These are phyloP conservation scores for Sepiola atlantica DNA, from an alignment of 2,888 invertebrate genomes.

Conservation along the genomic window DNA sequence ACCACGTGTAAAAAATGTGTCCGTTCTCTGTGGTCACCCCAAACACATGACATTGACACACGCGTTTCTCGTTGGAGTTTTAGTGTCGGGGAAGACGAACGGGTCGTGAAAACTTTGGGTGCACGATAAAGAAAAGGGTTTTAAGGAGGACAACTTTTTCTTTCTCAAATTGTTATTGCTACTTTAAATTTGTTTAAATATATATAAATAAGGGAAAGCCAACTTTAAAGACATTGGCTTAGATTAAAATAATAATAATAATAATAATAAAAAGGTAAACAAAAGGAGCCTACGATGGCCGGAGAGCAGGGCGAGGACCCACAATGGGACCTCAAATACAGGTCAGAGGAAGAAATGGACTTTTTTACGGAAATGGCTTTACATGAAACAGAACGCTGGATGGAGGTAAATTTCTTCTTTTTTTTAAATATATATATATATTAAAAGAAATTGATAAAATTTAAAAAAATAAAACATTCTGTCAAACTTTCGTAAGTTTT, in stretches of 20 bases:
- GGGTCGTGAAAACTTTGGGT: too few species aligned
- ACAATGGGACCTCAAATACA: slow-evolving; percentile 58
- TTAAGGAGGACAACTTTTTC: not conserved
- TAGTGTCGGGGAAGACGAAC: too few species aligned
- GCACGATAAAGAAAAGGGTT: too few species aligned
- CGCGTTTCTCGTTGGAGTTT: not conserved
- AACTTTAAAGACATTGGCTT: not conserved
- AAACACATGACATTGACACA: not conserved
- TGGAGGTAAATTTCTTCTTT: slow-evolving; percentile 60
- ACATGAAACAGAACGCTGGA: slow-evolving; percentile 74
- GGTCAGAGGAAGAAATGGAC: slow-evolving; percentile 72
- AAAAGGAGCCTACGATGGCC: slow-evolving; percentile 51
- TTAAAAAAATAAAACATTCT: too few species aligned
- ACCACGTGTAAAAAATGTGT: not conserved
- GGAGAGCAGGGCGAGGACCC: slow-evolving; percentile 56
- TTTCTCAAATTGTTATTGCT: not conserved
- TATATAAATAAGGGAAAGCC: not conserved
- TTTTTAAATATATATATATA: too few species aligned
- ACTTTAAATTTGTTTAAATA: not conserved
- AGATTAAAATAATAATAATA: not conserved
- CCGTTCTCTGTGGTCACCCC: not conserved
- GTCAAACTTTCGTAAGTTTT: too few species aligned
- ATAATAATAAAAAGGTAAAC: not conserved
- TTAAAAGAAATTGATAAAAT: too few species aligned
- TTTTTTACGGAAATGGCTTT: slow-evolving; percentile 74